Evolutionary conservation across 2,113 vertebrate genomes (phyloP).

Genomic region (Alaudala cheleensis): DNA sequence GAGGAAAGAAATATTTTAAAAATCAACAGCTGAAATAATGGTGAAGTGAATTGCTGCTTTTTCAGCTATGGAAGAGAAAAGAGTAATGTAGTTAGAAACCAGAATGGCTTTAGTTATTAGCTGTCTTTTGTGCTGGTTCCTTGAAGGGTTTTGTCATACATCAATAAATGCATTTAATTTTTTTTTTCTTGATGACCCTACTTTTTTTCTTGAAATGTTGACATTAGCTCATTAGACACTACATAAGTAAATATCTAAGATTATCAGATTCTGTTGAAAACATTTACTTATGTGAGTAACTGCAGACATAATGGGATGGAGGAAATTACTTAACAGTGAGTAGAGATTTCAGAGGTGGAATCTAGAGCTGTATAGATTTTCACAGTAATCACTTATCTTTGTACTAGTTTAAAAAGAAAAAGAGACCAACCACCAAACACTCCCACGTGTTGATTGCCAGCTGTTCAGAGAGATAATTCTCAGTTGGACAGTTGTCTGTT

Average conservation of each 20-base stretch:
- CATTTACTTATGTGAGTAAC: not conserved
- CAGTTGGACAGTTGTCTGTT: constrained; percentile 62
- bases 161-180: not conserved
- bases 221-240: not conserved
- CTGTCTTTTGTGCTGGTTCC: not conserved
- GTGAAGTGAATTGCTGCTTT: not conserved
- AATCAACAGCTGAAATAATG: not conserved
- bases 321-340: not conserved
- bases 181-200: not conserved
- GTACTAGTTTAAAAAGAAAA: not conserved
- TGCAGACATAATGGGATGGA: not conserved
- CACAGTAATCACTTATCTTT: not conserved
- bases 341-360: not conserved
- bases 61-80: not conserved
- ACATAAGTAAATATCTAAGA: not conserved
- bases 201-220: not conserved
- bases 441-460: constrained; percentile 41
- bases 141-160: not conserved
- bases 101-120: not conserved
- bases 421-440: not conserved
- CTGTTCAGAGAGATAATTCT: constrained; percentile 67
- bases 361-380: not conserved
- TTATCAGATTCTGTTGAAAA: not conserved
- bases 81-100: not conserved
- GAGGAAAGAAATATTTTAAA: not conserved